Evolutionary conservation across 2,113 vertebrate genomes (phyloP).

Genomic region (Amazona guildingii): DNA sequence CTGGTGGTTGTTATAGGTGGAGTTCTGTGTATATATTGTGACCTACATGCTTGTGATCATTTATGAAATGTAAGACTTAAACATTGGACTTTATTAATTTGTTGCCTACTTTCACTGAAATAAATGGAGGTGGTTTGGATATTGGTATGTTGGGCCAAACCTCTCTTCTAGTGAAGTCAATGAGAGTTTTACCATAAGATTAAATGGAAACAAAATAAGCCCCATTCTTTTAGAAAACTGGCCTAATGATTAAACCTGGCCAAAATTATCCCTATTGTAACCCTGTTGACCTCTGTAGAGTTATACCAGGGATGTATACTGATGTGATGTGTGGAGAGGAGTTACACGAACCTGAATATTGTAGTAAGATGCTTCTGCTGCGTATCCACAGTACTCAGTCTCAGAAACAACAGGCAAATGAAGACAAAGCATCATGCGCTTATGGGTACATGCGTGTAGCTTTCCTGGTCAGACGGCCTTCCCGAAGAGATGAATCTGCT

Average conservation of each 20-base stretch:
- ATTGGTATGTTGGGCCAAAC: background rate
- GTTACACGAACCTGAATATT: background rate
- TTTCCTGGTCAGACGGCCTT: background rate
- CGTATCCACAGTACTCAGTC: accelerated
- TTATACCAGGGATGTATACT: background rate
- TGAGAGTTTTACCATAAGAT: background rate
- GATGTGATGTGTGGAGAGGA: background rate
- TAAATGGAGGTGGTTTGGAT: background rate
- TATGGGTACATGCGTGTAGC: accelerated
- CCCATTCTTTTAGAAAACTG: background rate
- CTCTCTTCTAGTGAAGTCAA: background rate
- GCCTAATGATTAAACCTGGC: background rate
- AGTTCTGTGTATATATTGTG: too few species aligned
- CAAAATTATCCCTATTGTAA: background rate
- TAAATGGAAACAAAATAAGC: background rate
- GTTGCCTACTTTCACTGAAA: background rate
- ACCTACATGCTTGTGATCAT: too few species aligned
- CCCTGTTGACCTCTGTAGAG: background rate
- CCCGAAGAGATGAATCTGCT: background rate
- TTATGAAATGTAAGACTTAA: too few species aligned
- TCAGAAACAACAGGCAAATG: background rate
- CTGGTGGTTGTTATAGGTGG: too few species aligned
- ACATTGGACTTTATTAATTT: too few species aligned
- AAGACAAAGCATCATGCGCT: background rate
- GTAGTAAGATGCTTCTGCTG: background rate